These are phyloP conservation scores for Petrocephalus sullivani DNA, from an alignment of 2,797 vertebrate species.

Conservation along the genomic window DNA sequence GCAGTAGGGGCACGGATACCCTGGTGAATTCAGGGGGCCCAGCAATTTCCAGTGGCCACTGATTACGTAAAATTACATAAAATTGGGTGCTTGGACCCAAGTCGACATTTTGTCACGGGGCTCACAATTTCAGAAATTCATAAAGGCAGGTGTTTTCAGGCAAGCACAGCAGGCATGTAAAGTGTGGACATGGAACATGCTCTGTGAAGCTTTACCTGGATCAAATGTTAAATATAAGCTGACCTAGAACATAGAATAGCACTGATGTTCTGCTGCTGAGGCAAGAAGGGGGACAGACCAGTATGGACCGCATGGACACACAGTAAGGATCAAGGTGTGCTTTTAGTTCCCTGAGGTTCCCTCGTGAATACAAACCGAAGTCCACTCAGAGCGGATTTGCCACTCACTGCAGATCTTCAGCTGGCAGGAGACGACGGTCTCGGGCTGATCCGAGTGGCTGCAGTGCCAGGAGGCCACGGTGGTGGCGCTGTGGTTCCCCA, in stretches of 20 bases:
- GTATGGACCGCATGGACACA: background rate
- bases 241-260: background rate
- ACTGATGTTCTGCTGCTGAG: background rate
- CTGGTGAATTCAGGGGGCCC: background rate
- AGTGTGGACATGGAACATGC: background rate
- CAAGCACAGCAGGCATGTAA: background rate
- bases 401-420: conserved; percentile 71
- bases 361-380: conserved; percentile 45
- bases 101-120: background rate
- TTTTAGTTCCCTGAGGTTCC: background rate
- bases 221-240: background rate
- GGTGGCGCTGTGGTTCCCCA: conserved; percentile 43
- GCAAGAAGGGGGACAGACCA: background rate
- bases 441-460: conserved; percentile 44
- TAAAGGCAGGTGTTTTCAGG: background rate
- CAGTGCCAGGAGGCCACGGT: conserved; percentile 44
- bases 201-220: background rate
- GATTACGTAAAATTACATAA: background rate
- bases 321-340: background rate
- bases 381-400: conserved; percentile 65
- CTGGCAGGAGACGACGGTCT: conserved; percentile 57
- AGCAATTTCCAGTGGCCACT: background rate
- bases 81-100: background rate
- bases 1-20: background rate
- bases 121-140: background rate